These are phyloP conservation scores for Nephrotoma appendiculata DNA, from an alignment of 2,888 invertebrate species.

Conservation along the genomic window DNA sequence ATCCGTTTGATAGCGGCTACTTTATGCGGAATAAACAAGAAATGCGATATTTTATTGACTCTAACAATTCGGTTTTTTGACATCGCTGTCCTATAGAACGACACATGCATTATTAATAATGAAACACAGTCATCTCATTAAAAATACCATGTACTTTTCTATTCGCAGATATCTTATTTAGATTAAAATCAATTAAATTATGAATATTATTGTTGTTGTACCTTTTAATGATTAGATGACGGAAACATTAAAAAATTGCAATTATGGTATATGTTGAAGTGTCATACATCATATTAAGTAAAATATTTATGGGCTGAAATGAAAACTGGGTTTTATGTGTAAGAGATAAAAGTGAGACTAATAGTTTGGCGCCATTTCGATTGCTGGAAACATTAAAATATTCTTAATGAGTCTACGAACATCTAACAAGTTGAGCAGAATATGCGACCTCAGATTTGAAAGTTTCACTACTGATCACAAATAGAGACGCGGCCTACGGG, in stretches of 20 bases:
- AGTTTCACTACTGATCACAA: no score
- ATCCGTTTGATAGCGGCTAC: not conserved
- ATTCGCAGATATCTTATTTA: not conserved
- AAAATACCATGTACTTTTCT: not conserved
- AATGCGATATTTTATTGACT: not conserved
- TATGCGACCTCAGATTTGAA: no score
- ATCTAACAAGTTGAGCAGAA: no score
- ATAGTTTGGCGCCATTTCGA: no score
- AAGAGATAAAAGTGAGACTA: no score
- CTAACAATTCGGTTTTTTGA: not conserved
- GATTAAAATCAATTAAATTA: not conserved
- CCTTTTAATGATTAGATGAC: not conserved
- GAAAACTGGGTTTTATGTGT: no score
- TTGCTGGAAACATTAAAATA: no score
- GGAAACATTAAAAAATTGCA: not conserved
- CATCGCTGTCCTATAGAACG: not conserved
- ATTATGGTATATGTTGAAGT: not conserved
- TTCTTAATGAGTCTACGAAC: no score
- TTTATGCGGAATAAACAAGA: not conserved
- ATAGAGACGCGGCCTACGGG: no score
- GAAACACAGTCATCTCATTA: not conserved
- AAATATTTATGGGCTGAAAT: no score
- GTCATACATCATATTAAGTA: no score
- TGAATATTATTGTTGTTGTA: not conserved
- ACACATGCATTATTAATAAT: not conserved